Evolutionary conservation across 35 echinoderm and acorn worm species (phyloP).

Genomic region (Nesometra sesokonis): DNA sequence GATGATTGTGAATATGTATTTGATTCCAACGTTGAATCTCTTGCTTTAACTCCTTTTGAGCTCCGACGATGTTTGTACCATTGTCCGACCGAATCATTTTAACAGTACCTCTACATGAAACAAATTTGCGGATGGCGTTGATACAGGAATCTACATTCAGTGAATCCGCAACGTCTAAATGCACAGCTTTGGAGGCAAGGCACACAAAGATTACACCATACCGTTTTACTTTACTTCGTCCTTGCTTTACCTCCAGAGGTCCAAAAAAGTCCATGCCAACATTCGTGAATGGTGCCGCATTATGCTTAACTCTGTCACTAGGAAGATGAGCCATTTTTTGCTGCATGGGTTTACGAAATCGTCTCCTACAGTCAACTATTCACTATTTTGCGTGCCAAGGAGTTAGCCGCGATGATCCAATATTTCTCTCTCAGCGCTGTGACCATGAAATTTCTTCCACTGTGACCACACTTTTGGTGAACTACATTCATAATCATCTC

Average conservation of each 20-base stretch:
- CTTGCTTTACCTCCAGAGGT: not conserved
- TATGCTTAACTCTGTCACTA: not conserved
- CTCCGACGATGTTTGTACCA: not conserved
- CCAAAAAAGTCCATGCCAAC: not conserved
- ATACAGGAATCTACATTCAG: not conserved
- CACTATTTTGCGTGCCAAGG: constrained; percentile 2
- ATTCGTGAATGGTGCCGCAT: not conserved
- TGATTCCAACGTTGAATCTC: not conserved
- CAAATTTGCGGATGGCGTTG: not conserved
- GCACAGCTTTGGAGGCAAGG: not conserved
- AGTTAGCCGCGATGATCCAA: constrained; percentile 13
- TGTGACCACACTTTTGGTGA: constrained; percentile 3
- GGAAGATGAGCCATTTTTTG: constrained; percentile 1
- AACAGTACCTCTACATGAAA: not conserved
- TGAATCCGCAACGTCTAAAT: not conserved
- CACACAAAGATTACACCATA: not conserved
- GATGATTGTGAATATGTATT: not conserved
- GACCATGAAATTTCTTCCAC: constrained; percentile 32
- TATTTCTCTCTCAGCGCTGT: constrained; percentile 3
- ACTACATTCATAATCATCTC: constrained; percentile 8
- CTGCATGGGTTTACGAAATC: not conserved
- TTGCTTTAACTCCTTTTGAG: not conserved
- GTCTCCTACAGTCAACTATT: constrained; percentile 8
- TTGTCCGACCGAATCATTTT: not conserved
- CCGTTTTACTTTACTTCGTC: not conserved